Evolutionary conservation across 1,140 invertebrate species (phyloP).

Genomic region (Conopomorpha cramerella): DNA sequence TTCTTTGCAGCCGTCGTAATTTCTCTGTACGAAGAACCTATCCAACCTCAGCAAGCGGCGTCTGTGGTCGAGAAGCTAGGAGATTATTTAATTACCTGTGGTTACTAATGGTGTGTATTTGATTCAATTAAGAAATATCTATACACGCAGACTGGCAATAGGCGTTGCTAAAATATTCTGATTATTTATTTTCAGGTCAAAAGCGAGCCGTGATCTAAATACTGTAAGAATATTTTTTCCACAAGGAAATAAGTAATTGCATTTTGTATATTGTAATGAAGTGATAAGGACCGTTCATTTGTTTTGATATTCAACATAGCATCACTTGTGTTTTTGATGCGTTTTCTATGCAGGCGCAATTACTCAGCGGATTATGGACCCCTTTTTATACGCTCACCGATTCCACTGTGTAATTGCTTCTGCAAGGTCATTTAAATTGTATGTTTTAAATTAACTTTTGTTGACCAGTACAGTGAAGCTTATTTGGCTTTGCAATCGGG

Average conservation of each 20-base stretch:
- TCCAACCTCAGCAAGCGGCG: constrained; percentile 92
- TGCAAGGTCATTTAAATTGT: constrained; percentile 40
- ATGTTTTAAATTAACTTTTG: constrained; percentile 50
- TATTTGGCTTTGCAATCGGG: constrained; percentile 37
- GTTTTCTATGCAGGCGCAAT: constrained; percentile 39
- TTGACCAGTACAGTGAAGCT: constrained; percentile 38
- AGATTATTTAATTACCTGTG: constrained; percentile 92
- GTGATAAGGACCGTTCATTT: constrained; percentile 59
- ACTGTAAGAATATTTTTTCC: constrained; percentile 62
- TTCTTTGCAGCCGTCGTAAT: constrained; percentile 82
- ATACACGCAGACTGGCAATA: too few species aligned
- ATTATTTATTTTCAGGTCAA: constrained; percentile 44
- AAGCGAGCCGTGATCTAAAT: constrained; percentile 61
- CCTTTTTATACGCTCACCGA: constrained; percentile 55
- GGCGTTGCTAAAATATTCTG: too few species aligned
- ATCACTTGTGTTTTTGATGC: constrained; percentile 49
- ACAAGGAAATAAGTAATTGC: constrained; percentile 63
- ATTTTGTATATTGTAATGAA: constrained; percentile 64
- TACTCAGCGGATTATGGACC: constrained; percentile 51
- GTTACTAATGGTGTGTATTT: constrained; percentile 91
- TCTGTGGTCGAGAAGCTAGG: constrained; percentile 94
- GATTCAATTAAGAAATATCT: too few species aligned
- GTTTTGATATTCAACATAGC: constrained; percentile 58
- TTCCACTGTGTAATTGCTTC: constrained; percentile 47
- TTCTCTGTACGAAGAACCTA: constrained; percentile 91